Percentiles rank a stretch among this genome's conserved stretches.
Conservation (phyloP, 2,113 vertebrate genomes). For the Pongo pygmaeus region DNA sequence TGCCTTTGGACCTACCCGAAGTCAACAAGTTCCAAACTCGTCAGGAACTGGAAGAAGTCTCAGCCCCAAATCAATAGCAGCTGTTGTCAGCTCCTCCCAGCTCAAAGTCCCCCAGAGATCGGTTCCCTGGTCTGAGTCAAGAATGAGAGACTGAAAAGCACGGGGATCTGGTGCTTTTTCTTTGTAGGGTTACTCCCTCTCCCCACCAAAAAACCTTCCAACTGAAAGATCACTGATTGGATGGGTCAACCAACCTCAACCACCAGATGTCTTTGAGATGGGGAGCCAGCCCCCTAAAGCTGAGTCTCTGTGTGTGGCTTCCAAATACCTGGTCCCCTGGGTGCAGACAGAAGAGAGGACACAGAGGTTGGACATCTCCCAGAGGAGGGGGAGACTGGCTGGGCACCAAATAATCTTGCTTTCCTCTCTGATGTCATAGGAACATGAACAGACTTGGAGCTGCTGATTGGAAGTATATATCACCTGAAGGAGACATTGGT, state of each 20-base stretch:
- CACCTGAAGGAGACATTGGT: rapidly evolving
- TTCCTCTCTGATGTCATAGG: background rate
- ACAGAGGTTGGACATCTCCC: background rate
- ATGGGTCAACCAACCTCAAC: background rate
- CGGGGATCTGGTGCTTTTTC: background rate
- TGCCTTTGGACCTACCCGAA: background rate
- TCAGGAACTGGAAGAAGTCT: background rate
- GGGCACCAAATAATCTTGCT: background rate
- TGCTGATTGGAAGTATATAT: background rate
- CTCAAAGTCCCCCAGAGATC: background rate
- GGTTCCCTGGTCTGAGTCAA: background rate
- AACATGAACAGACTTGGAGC: background rate
- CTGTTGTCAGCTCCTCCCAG: background rate
- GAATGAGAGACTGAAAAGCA: background rate
- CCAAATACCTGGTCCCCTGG: background rate
- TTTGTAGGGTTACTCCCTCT: background rate
- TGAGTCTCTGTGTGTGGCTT: background rate
- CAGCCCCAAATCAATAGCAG: background rate
- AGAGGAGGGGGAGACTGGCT: background rate
- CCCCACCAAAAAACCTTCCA: background rate
- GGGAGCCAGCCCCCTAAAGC: background rate
- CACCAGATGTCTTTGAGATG: background rate
- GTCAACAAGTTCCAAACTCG: background rate
- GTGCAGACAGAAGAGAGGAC: background rate
- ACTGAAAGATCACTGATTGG: background rate